A percentile compares a stretch with the other conserved stretches of the same genome.
Evolutionary conservation across 2,888 invertebrate species (phyloP).

Genomic region (Habrosyne pyritoides): DNA sequence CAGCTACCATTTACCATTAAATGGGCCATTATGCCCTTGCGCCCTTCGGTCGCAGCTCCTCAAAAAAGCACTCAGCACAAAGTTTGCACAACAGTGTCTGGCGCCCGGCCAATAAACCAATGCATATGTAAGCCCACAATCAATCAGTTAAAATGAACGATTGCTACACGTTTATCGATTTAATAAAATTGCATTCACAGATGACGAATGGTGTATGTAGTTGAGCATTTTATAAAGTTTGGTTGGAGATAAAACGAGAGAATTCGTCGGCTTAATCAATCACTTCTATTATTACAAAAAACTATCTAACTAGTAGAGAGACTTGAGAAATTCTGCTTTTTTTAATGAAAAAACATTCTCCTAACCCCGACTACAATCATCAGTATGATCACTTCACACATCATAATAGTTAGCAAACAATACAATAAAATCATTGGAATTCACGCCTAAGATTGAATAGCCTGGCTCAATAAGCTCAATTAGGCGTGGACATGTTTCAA

Average conservation of each 20-base stretch:
- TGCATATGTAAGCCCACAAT: conserved; percentile 14
- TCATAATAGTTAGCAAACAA: not conserved
- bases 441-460: conserved; percentile 1
- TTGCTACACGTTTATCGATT: conserved; percentile 18
- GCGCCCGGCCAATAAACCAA: conserved; percentile 15
- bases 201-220: conserved; percentile 16
- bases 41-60: not conserved
- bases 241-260: not conserved
- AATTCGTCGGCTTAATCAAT: not conserved
- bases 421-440: conserved; percentile 11
- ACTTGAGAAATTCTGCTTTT: not conserved
- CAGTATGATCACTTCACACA: not conserved
- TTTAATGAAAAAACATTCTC: not conserved
- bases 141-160: conserved; percentile 26
- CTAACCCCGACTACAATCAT: not conserved
- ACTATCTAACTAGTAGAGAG: too few relatives aligned
- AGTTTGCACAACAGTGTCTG: conserved; percentile 11
- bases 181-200: conserved; percentile 25
- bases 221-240: not conserved
- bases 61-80: not conserved
- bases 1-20: not conserved
- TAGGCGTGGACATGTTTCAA: conserved; percentile 20
- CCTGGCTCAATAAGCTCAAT: conserved; percentile 24
- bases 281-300: too few relatives aligned
- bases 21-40: not conserved